Evolutionary conservation across 2,888 invertebrate species (phyloP).

Genomic region (Onchidella celtica): DNA sequence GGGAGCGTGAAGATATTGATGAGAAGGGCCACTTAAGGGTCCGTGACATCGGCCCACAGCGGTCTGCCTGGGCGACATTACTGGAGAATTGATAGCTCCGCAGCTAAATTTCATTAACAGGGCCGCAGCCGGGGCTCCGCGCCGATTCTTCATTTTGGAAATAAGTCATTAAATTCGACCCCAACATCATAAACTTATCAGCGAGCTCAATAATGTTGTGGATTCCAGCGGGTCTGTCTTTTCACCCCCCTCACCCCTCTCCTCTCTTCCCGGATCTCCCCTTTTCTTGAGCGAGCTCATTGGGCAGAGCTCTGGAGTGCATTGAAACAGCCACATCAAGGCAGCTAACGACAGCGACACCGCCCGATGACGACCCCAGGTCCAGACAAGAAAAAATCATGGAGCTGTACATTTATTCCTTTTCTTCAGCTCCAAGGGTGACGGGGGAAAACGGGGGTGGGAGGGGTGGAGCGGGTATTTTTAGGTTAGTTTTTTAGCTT

Average conservation of each 20-base stretch:
- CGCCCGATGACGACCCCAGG: slow-evolving; percentile 12
- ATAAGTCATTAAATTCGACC: slow-evolving; percentile 44
- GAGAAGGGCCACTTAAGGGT: slow-evolving; percentile 41
- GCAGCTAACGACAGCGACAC: slow-evolving; percentile 16
- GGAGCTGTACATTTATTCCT: too few relatives aligned
- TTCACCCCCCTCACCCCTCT: background rate
- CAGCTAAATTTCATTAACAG: slow-evolving; percentile 47
- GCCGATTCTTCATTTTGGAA: slow-evolving; percentile 41
- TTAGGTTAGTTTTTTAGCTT: too few relatives aligned
- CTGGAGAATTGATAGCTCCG: slow-evolving; percentile 45
- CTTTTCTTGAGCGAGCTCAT: background rate
- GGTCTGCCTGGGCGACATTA: slow-evolving; percentile 34
- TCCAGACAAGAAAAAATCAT: slow-evolving; percentile 36
- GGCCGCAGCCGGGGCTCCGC: slow-evolving; percentile 30
- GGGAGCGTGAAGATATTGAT: slow-evolving; percentile 37
- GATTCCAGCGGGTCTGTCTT: background rate
- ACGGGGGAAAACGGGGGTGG: too few relatives aligned
- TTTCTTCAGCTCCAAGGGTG: slow-evolving; percentile 1
- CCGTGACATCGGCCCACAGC: slow-evolving; percentile 28
- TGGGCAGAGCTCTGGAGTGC: background rate
- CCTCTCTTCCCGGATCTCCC: background rate
- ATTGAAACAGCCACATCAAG: slow-evolving; percentile 14
- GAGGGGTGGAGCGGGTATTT: too few relatives aligned
- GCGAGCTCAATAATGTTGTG: slow-evolving; percentile 25
- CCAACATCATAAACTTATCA: slow-evolving; percentile 42